Evolutionary conservation across 2,113 vertebrate genomes (phyloP).

Genomic region (Limnothrissa miodon): DNA sequence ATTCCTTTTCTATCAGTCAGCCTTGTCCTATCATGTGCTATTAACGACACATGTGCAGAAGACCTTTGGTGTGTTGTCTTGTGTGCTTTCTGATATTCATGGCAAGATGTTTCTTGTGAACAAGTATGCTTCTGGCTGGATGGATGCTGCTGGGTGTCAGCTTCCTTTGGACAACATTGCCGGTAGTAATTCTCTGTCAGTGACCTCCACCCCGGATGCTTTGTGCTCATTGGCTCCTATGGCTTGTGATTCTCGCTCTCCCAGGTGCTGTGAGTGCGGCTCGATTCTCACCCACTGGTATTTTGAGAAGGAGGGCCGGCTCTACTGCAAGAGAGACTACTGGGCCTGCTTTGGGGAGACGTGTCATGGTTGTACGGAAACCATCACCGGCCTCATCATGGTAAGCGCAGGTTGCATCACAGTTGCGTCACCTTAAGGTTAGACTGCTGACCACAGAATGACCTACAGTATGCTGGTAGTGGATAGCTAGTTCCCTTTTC

Average conservation of each 20-base stretch:
- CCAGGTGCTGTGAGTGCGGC: constrained; percentile 88
- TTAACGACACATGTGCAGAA: background rate
- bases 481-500: background rate
- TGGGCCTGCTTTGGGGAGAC: constrained; percentile 88
- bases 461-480: background rate
- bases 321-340: constrained; percentile 97
- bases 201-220: background rate
- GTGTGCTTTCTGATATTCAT: too few relatives aligned
- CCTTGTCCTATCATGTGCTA: background rate
- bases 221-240: background rate
- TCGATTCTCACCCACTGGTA: constrained; percentile 88
- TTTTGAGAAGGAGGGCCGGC: constrained; percentile 88
- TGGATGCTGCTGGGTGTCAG: background rate
- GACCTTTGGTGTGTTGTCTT: background rate
- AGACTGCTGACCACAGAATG: background rate
- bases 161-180: too few relatives aligned
- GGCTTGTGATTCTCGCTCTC: background rate
- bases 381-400: constrained; percentile 93
- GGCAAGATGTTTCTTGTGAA: background rate
- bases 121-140: background rate
- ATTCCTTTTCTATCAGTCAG: background rate
- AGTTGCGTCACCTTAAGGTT: background rate
- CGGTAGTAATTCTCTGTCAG: too few relatives aligned
- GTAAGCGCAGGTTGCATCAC: constrained; percentile 63
- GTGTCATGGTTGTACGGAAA: constrained; percentile 87